Evolutionary conservation across 2,797 vertebrate species (phyloP).

Genomic region (Carapus acus): DNA sequence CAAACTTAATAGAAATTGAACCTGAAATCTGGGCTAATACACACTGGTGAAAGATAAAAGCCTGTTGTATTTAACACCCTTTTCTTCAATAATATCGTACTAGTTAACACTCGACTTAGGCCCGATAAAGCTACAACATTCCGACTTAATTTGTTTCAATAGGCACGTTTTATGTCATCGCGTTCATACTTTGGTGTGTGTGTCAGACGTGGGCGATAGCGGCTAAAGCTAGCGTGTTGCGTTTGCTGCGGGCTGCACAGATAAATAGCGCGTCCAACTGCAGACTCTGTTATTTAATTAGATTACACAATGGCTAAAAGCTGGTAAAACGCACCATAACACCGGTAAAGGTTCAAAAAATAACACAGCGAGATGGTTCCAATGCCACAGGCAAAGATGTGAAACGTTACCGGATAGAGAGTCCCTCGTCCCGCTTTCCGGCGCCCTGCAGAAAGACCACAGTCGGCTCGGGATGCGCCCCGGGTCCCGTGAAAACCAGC

Average conservation of each 20-base stretch:
- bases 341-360: rapidly evolving
- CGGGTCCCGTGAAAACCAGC: constrained; percentile 22
- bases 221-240: constrained; percentile 13
- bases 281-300: constrained; percentile 1
- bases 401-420: constrained; percentile 26
- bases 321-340: not conserved
- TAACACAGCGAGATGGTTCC: not conserved
- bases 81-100: no score
- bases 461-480: constrained; percentile 33
- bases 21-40: no score
- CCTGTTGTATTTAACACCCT: no score
- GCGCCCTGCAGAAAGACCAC: constrained; percentile 20
- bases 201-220: not conserved
- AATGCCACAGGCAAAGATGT: not conserved
- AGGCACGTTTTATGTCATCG: not conserved
- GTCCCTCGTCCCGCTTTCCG: constrained; percentile 36
- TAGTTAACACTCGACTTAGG: no score
- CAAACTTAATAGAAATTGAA: no score
- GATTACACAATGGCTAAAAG: not conserved
- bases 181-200: constrained; percentile 3
- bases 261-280: not conserved
- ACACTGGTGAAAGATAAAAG: no score
- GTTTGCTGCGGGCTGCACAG: not conserved
- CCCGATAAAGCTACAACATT: no score
- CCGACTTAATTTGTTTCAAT: not conserved